Evolutionary conservation across 2,797 vertebrate genomes (phyloP), one percentile per base, ranked within the genome.

Genomic region (Prunella strophiata): DNA sequence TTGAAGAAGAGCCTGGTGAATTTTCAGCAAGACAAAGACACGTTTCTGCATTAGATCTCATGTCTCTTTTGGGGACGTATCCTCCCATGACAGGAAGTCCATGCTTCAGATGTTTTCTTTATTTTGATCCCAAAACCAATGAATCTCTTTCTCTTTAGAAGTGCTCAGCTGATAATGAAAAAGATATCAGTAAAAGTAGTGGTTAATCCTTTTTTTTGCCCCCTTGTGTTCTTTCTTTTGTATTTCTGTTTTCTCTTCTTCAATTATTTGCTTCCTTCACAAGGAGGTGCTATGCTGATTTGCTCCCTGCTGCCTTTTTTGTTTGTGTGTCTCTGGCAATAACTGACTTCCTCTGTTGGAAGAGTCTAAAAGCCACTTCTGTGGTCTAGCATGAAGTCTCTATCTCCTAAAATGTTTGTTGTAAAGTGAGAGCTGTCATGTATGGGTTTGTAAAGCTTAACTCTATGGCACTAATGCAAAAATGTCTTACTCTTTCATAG

Each of bases 401-500:
- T 16, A 5, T 57, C 30, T 62, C 30, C 29, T 50, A 29, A 36
- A 62, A 40, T 36, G 8, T 40, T 73, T 22, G 5, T 62, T 83
- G 30, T 68, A 57, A 45, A 57, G n/a, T 29, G 78, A 18, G 18
- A 73, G 38, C 36, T 68, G 62, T 51, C 7, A 5, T 8, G 2
- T 43, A 26, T 50, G 42, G 11, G 32, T 73, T 78, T 62, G 43
- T 78, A 40, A 30, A 73, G 18, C 26, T 83, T 26, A 40, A 3
- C 14, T 43, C 17, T 40, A 2, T 50, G n/a, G 29, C n/a, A 45
- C 38, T 92, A 67, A 92, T 48, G 40, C 47, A 63, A 50, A 88
- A 52, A 55, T 84, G 7, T 80, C 22, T 43, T 95, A 72, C 38
- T 83, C 55, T 85, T 90, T 76, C 97, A 29, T 96, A 99, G 99